Evolutionary conservation across 2,888 invertebrate species (phyloP).

Genomic region (Idaea aversata): DNA sequence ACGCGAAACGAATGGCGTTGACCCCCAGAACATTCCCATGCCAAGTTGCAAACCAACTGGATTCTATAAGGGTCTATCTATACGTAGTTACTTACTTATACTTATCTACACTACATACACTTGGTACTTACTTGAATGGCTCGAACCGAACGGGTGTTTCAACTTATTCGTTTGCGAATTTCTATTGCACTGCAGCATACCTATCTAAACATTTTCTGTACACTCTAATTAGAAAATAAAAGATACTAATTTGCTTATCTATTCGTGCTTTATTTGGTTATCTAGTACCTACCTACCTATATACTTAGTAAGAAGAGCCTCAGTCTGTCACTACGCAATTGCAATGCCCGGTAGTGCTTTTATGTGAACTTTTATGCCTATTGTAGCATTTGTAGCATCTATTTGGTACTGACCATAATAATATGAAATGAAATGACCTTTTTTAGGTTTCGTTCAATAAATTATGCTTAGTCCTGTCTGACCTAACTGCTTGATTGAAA

Average conservation of each 20-base stretch:
- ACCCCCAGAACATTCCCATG: slow-evolving; percentile 78
- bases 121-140: slow-evolving; percentile 49
- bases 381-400: no score
- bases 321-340: slow-evolving; percentile 8
- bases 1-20: slow-evolving; percentile 77
- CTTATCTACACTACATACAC: neutral
- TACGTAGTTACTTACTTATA: slow-evolving; percentile 33
- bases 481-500: no score
- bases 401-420: no score
- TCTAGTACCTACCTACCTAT: no score
- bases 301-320: no score
- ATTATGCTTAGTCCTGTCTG: no score
- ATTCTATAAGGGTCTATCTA: slow-evolving; percentile 59
- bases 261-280: no score
- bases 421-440: no score
- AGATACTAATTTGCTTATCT: no score
- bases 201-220: neutral
- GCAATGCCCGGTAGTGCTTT: slow-evolving; percentile 1
- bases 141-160: slow-evolving; percentile 58
- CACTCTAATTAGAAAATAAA: neutral
- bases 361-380: no score
- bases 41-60: slow-evolving; percentile 67
- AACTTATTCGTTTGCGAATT: slow-evolving; percentile 59
- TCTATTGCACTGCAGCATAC: neutral
- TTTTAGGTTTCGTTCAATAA: no score